Evolutionary conservation across 1,140 invertebrate species (phyloP), one percentile per base, ranked within the genome.

Genomic region (Artemia franciscana): DNA sequence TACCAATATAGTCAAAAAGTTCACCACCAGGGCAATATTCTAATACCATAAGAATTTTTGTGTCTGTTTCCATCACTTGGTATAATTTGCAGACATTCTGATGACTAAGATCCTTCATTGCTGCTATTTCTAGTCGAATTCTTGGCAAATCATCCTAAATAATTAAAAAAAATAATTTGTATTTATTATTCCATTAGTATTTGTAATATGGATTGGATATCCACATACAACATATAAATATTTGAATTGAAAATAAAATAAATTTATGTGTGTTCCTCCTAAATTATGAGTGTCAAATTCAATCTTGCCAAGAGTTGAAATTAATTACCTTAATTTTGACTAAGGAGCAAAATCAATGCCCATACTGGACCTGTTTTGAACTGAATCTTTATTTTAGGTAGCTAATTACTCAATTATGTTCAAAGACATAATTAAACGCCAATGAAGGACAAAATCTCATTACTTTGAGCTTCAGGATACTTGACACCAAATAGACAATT

Each of bases 21-120:
- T 89, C 87, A 61, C 87, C 87, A 39, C 84, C 84, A 62, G 81
- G 80, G 70, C 86, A 90, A 69, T 88, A 86, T 76, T 89, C 86
- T 66, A 88, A 76, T 28, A 88, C 75, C 70, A 86, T 76, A 67
- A 81, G 84, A 67, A 82, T 82, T 68, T 81, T 79, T 5, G 76
- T 76, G 0, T 80, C 77, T 2, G 84, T 87, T 72, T 90, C 85
- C 65, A 87, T 79, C 4, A 86, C 82, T 77, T 91, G 84, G 74
- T 84, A 88, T 3, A 91, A 71, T 73, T 84, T 82, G 69, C 86
- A 89, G 62, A 91, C 85, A 68, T 91, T 81, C 69, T 84, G 80
- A 77, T 92, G 89, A 57, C 78, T 76, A 2, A 92, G 72, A 28
- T 78, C 77, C 70, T 88, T 86, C 70, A 92, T 77, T 3, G 88